Evolutionary conservation across 2,113 vertebrate genomes (phyloP).

Genomic region (Sinocyclocheilus grahami): DNA sequence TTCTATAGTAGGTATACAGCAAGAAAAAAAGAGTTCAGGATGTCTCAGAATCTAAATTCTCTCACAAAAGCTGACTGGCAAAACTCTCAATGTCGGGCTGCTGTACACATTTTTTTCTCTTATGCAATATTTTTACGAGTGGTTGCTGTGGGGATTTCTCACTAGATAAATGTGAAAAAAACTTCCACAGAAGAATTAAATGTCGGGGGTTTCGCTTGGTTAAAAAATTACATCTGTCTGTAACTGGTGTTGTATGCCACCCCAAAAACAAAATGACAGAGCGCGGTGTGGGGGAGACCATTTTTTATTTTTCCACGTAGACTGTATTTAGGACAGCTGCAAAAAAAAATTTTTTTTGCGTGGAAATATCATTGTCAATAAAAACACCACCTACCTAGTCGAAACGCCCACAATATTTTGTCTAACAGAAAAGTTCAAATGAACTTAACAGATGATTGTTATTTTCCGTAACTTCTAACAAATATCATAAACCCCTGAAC

Average conservation of each 20-base stretch:
- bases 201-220: slow-evolving; percentile 50
- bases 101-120: background rate
- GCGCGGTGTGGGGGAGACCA: slow-evolving; percentile 19
- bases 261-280: slow-evolving; percentile 23
- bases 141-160: slow-evolving; percentile 56
- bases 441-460: background rate
- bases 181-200: slow-evolving; percentile 15
- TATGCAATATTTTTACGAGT: slow-evolving; percentile 14
- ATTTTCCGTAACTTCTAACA: background rate
- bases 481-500: background rate
- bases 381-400: background rate
- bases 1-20: background rate
- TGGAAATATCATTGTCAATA: background rate
- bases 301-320: background rate
- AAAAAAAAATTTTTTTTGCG: background rate
- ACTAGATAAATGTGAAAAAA: slow-evolving; percentile 20
- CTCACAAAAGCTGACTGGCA: background rate
- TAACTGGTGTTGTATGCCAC: background rate
- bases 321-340: background rate
- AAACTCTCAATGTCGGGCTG: background rate
- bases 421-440: background rate
- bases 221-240: slow-evolving; percentile 8
- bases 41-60: background rate
- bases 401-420: background rate
- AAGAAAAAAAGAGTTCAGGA: background rate